Evolutionary conservation across 2,797 vertebrate genomes (phyloP), one percentile per base, ranked within the genome.

Genomic region (Sciurus carolinensis): DNA sequence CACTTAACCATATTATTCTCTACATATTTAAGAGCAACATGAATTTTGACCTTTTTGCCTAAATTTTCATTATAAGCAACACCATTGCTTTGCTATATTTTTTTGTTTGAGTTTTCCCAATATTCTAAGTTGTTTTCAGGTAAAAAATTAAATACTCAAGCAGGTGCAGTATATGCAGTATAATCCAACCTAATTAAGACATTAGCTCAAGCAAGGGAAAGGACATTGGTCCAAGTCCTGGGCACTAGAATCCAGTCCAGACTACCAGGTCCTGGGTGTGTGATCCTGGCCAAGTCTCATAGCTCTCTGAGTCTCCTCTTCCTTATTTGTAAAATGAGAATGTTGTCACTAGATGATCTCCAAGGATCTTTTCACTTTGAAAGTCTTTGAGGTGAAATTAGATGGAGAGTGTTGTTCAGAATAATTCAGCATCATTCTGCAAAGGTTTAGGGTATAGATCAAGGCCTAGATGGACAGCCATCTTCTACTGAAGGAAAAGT

Each of bases 351-450:
- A 39, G 14, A 33, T 64, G n/a, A 66, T 50, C 47, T 82, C 33
- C 54, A 86, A 73, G n/a, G 10, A 24, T 86, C 69, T 52, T 88
- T 85, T 81, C 33, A 82, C 69, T 62, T 91, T 71, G 66, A 67
- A 89, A 91, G 39, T 6, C 54, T 93, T 87, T 88, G 77, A 73
- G 44, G 22, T 84, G 26, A 84, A 86, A 89, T 79, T 42, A 77
- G 30, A 64, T n/a, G 5, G 42, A 79, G 80, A 82, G 26, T 50
- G 20, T 73, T 64, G 57, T 82, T 91, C 36, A 13, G 52, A 89
- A 95, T 82, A 73, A 83, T 54, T 73, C 75, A 67, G 76, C 14
- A 66, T 85, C 36, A 2, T 22, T 91, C 85, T 77, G 67, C 36
- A 83, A 69, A 84, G 77, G 36, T 57, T 17, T 39, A 17, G 67